These are phyloP conservation scores for Pachyramphus minor DNA, from an alignment of 2,113 vertebrate genomes.

Conservation along the genomic window DNA sequence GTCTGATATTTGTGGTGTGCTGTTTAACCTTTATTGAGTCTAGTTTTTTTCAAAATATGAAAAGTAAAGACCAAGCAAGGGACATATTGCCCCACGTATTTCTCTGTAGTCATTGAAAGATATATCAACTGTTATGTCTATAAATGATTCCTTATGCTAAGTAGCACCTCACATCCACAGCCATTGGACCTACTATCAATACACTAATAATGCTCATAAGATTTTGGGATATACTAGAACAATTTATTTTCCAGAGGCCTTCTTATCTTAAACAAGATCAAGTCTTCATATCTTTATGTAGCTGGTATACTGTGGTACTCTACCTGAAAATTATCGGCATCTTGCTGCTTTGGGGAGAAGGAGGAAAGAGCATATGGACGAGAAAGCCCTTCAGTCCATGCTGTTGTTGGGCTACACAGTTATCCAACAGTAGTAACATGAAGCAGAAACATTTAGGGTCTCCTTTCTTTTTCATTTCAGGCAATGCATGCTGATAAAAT, in stretches of 20 bases:
- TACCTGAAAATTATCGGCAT: not conserved
- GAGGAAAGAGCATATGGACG: not conserved
- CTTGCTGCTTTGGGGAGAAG: not conserved
- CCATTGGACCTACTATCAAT: not conserved
- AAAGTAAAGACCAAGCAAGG: not conserved
- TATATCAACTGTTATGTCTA: not conserved
- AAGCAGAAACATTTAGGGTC: not conserved
- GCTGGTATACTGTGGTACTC: not conserved
- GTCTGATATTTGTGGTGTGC: not conserved
- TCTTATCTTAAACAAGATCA: slow-evolving; percentile 66
- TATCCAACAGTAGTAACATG: not conserved
- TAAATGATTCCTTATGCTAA: slow-evolving; percentile 29
- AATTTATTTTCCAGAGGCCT: slow-evolving; percentile 44
- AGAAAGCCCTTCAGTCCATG: not conserved
- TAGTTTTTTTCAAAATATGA: not conserved
- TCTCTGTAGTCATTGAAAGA: not conserved
- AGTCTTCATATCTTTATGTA: slow-evolving; percentile 40
- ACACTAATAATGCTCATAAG: slow-evolving; percentile 45
- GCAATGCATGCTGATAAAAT: not conserved
- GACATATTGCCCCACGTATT: not conserved
- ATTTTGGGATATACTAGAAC: not conserved
- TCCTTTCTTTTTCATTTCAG: not conserved
- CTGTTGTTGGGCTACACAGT: not conserved
- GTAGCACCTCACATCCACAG: not conserved
- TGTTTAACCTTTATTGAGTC: not conserved